Conservation (phyloP, 2,797 vertebrate species). For the Choloepus didactylus region DNA sequence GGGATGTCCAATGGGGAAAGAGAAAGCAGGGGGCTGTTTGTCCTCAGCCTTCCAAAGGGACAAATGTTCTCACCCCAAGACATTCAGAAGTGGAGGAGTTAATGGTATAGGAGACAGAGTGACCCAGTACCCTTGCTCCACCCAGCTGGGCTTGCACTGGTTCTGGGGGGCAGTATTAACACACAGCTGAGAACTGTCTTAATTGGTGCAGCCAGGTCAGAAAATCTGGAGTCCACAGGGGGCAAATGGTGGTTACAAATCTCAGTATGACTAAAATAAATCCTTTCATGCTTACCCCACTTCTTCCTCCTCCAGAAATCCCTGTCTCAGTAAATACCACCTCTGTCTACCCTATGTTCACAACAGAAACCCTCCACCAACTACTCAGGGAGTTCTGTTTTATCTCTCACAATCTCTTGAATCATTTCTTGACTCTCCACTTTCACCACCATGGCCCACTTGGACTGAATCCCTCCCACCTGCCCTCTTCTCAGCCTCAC, state of each 20-base stretch:
- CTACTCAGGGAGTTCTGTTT: background rate
- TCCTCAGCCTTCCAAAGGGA: background rate
- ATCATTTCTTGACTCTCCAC: background rate
- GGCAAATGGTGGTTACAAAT: background rate
- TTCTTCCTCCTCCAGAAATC: background rate
- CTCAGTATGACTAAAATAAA: background rate
- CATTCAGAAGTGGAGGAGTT: background rate
- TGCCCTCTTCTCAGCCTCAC: background rate
- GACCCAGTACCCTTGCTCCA: background rate
- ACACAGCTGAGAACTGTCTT: background rate
- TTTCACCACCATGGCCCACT: fast-evolving
- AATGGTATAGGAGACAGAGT: background rate
- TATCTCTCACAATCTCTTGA: background rate
- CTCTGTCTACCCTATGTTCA: background rate
- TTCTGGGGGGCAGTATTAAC: too few relatives aligned
- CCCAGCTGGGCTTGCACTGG: background rate
- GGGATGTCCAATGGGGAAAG: too few relatives aligned
- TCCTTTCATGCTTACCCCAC: background rate
- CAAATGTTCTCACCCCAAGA: background rate
- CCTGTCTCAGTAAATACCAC: background rate
- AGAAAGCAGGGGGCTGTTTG: background rate
- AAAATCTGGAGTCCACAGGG: background rate
- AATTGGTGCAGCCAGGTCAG: background rate
- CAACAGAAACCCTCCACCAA: background rate
- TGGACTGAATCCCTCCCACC: background rate